Evolutionary conservation across 1,140 invertebrate genomes (phyloP).

Genomic region (Calycopis cecrops): DNA sequence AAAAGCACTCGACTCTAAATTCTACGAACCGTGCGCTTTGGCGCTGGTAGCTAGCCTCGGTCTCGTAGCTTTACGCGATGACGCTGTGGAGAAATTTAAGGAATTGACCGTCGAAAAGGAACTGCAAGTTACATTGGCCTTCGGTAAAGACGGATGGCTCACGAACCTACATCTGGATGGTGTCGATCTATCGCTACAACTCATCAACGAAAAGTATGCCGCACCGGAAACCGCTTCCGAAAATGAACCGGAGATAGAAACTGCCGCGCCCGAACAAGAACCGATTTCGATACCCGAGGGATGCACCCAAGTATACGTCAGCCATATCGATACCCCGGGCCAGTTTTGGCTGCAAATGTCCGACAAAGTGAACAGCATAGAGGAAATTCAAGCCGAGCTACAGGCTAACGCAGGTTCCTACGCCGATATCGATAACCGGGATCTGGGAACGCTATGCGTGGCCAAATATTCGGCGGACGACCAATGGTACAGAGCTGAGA

Average conservation of each 20-base stretch:
- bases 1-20: constrained; percentile 73
- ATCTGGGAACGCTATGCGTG: constrained; percentile 80
- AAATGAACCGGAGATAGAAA: constrained; percentile 31
- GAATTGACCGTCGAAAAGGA: constrained; percentile 63
- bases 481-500: constrained; percentile 87
- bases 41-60: constrained; percentile 71
- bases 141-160: constrained; percentile 57
- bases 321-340: constrained; percentile 79
- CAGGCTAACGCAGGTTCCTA: constrained; percentile 73
- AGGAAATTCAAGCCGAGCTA: constrained; percentile 77
- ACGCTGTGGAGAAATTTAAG: constrained; percentile 42
- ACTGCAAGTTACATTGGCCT: constrained; percentile 54
- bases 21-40: constrained; percentile 74
- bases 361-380: constrained; percentile 68
- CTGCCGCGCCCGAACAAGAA: constrained; percentile 32
- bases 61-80: constrained; percentile 45
- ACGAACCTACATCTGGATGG: constrained; percentile 58
- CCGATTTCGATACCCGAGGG: constrained; percentile 50
- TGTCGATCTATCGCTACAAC: constrained; percentile 51
- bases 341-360: constrained; percentile 81
- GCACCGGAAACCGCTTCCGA: constrained; percentile 39
- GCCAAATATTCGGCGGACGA: constrained; percentile 84
- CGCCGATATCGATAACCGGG: constrained; percentile 71
- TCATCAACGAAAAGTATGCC: constrained; percentile 62
- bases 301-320: constrained; percentile 74